Evolutionary conservation across 2,888 invertebrate genomes (phyloP), one percentile per base, ranked within the genome.

Genomic region (Lepetodrilus schrolli): DNA sequence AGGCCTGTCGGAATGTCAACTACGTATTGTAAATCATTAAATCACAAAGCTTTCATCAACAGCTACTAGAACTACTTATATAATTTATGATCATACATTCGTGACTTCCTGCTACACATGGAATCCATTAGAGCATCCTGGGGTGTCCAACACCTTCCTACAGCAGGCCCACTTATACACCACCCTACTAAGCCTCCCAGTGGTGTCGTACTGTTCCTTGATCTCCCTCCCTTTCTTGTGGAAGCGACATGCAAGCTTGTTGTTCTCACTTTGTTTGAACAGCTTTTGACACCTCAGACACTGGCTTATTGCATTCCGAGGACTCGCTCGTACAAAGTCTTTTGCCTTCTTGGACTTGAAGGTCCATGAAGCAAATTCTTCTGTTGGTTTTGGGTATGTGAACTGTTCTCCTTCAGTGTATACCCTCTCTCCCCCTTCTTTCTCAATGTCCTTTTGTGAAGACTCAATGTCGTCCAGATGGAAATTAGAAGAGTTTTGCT

Each of bases 101-200:
- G n/a, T n/a, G 49, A 20, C 10, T 23, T 70, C 58, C 7, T 34
- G 50, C 38, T 69, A 86, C 8, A 86, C 80, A 75, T 87, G 87
- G 70, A 80, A 82, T 8, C 86, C 84, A 74, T 78, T 80, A n/a
- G 78, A 78, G 74, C 87, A 87, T 3, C 87, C 87, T n/a, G 78
- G 79, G 20, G 80, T 71, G 26, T 86, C 83, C 8, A 85, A 72
- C 4, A 79, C 79, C 73, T 81, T 83, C 74, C 83, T 85, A 76
- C 87, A 87, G 70, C 87, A 87, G 10, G 84, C 83, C 87, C 87
- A 87, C 66, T 83, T 84, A 76, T 86, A 86, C 3, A 82, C 68
- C 5, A 86, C 84, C 65, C 80, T 80, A 26, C 79, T 72, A 17
- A 87, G 76, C 51, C 80, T 80, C 1, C 86, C 86, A 50, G 79